A percentile compares a stretch with the other conserved stretches of the same genome.
Conservation (phyloP, 2,888 invertebrate species). For the Julus scandinavius region DNA sequence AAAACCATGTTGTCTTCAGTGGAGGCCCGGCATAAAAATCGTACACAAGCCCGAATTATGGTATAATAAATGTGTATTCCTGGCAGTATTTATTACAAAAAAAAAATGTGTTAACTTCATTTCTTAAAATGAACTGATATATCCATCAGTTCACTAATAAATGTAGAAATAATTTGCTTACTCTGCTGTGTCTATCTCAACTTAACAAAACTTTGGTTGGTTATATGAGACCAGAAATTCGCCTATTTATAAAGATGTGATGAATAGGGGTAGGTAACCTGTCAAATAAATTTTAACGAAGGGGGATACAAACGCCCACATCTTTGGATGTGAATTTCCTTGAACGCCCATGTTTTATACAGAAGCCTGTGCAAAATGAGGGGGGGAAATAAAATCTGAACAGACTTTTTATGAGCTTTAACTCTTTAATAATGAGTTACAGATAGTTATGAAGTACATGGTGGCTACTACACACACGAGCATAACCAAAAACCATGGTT, state of each 20-base stretch:
- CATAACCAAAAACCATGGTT: neutral
- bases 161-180: no score
- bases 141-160: no score
- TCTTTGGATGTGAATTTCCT: neutral
- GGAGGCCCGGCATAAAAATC: no score
- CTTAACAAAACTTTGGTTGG: neutral
- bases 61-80: no score
- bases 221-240: neutral
- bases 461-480: neutral
- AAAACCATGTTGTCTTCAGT: no score
- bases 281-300: constrained; percentile 4
- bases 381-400: neutral
- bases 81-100: no score
- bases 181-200: no score
- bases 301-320: neutral
- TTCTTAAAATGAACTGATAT: no score
- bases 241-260: neutral
- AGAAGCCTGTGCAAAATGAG: neutral
- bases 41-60: no score
- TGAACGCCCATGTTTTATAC: constrained; percentile 14
- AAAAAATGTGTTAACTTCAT: no score
- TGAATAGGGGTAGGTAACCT: neutral
- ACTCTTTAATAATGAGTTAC: constrained; percentile 45
- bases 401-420: constrained; percentile 3
- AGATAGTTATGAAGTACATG: constrained; percentile 26